Evolutionary conservation across 2,888 invertebrate genomes (phyloP).

Genomic region (Epinotia brunnichana): DNA sequence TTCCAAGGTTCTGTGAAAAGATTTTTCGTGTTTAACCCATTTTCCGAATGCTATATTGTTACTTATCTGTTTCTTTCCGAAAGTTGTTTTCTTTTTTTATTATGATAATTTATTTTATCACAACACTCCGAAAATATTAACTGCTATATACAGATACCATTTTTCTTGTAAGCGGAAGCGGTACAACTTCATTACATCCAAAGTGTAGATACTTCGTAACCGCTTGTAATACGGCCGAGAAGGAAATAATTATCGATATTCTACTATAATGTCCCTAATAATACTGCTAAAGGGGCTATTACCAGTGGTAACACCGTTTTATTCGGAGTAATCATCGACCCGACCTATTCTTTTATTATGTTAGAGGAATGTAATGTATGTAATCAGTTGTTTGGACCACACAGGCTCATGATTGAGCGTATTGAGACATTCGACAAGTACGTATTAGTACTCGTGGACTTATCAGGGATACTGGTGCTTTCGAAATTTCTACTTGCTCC

Average conservation of each 20-base stretch:
- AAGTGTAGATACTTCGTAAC: conserved; percentile 47
- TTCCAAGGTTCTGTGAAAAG: conserved; percentile 39
- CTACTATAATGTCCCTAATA: conserved; percentile 70
- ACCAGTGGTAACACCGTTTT: conserved; percentile 72
- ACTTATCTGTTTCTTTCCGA: conserved; percentile 34
- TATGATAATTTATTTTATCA: conserved; percentile 31
- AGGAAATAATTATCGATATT: conserved; percentile 70
- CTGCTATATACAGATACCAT: not conserved
- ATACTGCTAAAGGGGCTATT: conserved; percentile 76
- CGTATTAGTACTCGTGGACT: conserved; percentile 62
- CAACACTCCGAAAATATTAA: conserved; percentile 16
- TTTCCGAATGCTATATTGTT: conserved; percentile 18
- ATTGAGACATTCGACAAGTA: conserved; percentile 67
- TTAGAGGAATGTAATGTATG: conserved; percentile 51
- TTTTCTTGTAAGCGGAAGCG: conserved; percentile 6
- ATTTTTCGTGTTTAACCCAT: conserved; percentile 41
- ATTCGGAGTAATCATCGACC: conserved; percentile 73
- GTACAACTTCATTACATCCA: conserved; percentile 38
- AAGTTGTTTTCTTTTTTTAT: conserved; percentile 32
- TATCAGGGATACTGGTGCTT: conserved; percentile 48
- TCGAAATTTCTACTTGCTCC: conserved; percentile 53
- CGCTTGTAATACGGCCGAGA: conserved; percentile 55
- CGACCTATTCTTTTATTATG: conserved; percentile 52
- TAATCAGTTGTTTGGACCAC: conserved; percentile 76
- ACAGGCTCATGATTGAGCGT: conserved; percentile 73